These are phyloP conservation scores for Platycnemis pennipes DNA, from an alignment of 2,888 invertebrate genomes.

Conservation along the genomic window DNA sequence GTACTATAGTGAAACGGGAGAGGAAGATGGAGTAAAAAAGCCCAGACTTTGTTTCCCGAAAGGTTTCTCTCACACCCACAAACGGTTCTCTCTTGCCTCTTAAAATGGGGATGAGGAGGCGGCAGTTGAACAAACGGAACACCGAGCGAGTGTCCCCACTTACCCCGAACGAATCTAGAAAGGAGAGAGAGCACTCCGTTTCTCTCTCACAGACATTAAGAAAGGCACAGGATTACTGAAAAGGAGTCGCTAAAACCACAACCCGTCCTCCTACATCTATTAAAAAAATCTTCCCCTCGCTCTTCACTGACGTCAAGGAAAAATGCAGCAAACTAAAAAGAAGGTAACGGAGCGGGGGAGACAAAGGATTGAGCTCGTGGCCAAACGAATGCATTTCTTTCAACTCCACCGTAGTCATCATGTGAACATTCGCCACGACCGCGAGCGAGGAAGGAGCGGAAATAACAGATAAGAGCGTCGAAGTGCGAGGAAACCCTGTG, in stretches of 20 bases:
- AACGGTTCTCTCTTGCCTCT: neutral
- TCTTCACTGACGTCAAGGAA: neutral
- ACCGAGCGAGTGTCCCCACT: neutral
- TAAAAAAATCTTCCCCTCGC: neutral
- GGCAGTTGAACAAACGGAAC: neutral
- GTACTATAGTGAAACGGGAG: no score
- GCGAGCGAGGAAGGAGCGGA: neutral
- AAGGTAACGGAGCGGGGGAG: neutral
- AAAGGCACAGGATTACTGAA: neutral
- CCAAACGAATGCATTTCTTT: neutral
- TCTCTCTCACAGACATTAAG: neutral
- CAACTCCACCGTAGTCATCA: neutral
- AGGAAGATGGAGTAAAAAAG: no score
- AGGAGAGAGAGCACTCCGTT: neutral
- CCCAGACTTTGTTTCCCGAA: no score
- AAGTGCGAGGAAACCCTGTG: neutral
- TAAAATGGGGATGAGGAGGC: neutral
- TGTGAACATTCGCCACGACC: neutral
- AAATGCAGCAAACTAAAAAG: neutral
- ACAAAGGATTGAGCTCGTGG: neutral
- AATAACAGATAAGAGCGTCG: slow-evolving; percentile 9
- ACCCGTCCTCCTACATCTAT: neutral
- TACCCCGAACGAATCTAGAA: neutral
- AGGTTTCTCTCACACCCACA: neutral
- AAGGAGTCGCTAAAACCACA: neutral